A percentile compares a stretch with the other conserved stretches of the same genome.
phyloP scores from a whole-genome alignment of 2,113 vertebrate species.

The Sapayoa aenigma region DNA sequence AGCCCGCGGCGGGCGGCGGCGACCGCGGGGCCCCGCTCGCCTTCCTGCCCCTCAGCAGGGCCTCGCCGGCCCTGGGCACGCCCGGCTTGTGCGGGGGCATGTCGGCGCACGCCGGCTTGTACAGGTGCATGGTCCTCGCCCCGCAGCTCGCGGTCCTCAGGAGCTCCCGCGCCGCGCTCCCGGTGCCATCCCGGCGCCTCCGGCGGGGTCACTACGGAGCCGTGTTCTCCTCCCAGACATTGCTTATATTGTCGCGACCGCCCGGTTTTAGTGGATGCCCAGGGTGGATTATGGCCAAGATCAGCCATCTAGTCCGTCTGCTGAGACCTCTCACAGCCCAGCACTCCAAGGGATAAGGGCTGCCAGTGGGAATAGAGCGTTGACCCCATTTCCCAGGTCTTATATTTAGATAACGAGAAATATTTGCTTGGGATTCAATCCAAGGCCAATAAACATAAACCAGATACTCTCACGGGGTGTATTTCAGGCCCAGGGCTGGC shows the following conservation, averaged over 20 bases:
- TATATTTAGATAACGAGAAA: slow-evolving; percentile 76
- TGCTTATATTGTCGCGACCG: background rate
- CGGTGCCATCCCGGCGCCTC: slow-evolving; percentile 41
- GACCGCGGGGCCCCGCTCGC: background rate
- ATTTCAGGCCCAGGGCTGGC: slow-evolving; percentile 5
- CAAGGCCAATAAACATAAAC: background rate
- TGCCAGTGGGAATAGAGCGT: slow-evolving; percentile 49
- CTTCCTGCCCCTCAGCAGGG: slow-evolving; percentile 42
- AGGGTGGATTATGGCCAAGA: background rate
- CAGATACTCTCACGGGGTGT: slow-evolving; percentile 27
- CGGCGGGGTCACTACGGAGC: slow-evolving; percentile 50
- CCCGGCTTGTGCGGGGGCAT: slow-evolving; percentile 80
- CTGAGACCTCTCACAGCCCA: slow-evolving; percentile 13
- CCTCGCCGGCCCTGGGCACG: slow-evolving; percentile 57
- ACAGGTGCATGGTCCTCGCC: slow-evolving; percentile 83
- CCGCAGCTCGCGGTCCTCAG: no score
- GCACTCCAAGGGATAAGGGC: background rate
- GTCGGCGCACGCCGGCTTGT: slow-evolving; percentile 80
- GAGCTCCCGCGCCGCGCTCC: background rate
- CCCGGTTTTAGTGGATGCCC: background rate
- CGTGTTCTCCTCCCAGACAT: background rate
- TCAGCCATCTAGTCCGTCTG: background rate
- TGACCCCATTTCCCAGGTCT: slow-evolving; percentile 67
- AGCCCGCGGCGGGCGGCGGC: slow-evolving; percentile 49
- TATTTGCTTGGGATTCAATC: slow-evolving; percentile 63